Conservation (phyloP, 2,113 vertebrate genomes). For the Microtus oregoni region DNA sequence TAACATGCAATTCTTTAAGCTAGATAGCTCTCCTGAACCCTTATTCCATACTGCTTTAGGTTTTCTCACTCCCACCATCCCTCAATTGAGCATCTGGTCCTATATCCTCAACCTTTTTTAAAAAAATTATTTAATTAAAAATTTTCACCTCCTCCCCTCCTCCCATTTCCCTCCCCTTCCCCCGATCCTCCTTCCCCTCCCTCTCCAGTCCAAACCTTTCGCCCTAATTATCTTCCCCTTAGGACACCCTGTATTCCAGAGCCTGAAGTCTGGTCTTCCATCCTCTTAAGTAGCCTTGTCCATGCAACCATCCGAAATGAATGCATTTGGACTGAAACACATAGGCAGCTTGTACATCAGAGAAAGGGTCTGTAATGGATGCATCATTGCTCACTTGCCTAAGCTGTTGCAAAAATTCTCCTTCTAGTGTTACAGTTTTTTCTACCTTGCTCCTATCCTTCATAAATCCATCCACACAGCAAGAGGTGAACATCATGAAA, state of each 20-base stretch:
- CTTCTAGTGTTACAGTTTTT: background rate
- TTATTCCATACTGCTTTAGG: background rate
- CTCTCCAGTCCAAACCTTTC: background rate
- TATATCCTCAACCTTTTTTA: background rate
- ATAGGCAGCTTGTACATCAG: background rate
- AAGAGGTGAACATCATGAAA: background rate
- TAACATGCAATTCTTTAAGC: background rate
- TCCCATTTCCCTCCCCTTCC: too few species aligned
- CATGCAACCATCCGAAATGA: background rate
- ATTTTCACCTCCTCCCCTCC: too few species aligned
- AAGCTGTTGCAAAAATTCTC: background rate
- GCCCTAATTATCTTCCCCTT: background rate
- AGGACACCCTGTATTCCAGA: background rate
- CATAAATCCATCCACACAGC: background rate
- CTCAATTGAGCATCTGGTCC: background rate
- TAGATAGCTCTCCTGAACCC: background rate
- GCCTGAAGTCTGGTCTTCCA: background rate
- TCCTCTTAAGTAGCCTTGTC: background rate
- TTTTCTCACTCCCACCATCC: background rate
- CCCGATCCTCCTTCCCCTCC: too few species aligned
- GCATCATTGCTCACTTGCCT: background rate
- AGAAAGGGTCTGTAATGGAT: background rate
- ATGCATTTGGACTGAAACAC: background rate
- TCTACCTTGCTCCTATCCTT: background rate
- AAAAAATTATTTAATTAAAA: too few species aligned